phyloP scores from a whole-genome alignment of 2,888 invertebrate genomes.

The Conistra vaccinii region DNA sequence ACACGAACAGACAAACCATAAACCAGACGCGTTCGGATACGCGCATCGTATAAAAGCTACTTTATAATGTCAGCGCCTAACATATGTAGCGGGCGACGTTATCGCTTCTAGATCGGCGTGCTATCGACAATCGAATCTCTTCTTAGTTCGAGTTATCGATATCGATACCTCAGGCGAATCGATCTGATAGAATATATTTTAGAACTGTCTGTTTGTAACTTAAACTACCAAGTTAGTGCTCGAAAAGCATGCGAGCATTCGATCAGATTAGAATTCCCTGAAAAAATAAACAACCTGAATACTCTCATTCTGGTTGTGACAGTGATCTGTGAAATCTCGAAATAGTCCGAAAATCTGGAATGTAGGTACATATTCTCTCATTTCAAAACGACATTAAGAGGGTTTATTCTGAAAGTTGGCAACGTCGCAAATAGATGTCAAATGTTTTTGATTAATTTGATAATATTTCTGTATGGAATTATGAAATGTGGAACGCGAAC shows the following conservation, averaged over 20 bases:
- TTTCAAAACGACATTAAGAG: background rate
- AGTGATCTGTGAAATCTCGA: background rate
- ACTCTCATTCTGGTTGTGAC: background rate
- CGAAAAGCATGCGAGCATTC: constrained; percentile 40
- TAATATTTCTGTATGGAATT: no score
- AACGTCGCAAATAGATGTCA: no score
- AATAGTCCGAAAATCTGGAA: background rate
- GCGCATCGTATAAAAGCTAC: constrained; percentile 77
- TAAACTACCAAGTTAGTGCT: constrained; percentile 55
- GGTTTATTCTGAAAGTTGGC: no score
- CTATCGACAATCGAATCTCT: constrained; percentile 83
- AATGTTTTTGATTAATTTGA: no score
- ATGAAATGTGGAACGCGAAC: no score
- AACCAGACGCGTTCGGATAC: constrained; percentile 72
- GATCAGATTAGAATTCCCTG: constrained; percentile 41
- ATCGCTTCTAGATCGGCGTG: constrained; percentile 79
- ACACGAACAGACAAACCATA: constrained; percentile 70
- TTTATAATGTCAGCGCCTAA: constrained; percentile 81
- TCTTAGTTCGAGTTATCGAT: constrained; percentile 72
- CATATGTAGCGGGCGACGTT: constrained; percentile 82
- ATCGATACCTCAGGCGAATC: constrained; percentile 77
- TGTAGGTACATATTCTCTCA: no score
- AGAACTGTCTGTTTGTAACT: constrained; percentile 66
- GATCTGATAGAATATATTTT: constrained; percentile 78
- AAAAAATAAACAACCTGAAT: constrained; percentile 19